Base-by-base conservation (phyloP, 2,888 invertebrate species). In the Stenolophus ochropezus region DNA sequence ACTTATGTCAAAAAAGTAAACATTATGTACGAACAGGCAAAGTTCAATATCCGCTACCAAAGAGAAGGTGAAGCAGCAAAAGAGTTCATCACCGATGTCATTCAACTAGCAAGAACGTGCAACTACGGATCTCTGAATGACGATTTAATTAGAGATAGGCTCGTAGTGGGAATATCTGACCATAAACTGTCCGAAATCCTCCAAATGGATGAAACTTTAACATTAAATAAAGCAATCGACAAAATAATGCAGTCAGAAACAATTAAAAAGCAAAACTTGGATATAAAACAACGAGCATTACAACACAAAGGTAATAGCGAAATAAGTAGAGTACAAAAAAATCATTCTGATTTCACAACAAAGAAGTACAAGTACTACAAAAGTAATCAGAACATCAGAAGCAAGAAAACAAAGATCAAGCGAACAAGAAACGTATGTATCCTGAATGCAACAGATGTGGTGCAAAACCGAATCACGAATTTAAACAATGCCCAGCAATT, bases 401-500 rank as follows among this genome's bases (percentile, higher is more conserved):
- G 16, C 33, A 69, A 14, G 42, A 69, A 42, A 14, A 69, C 42
- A 6, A n/a, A n/a, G n/a, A n/a, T n/a, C n/a, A n/a, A n/a, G n/a
- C n/a, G n/a, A n/a, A n/a, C n/a, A n/a, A n/a, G n/a, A n/a, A n/a
- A n/a, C n/a, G n/a, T n/a, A n/a, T n/a, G 2, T 69, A 69, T 33
- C 69, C 69, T 8, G 33, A 69, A 69, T 69, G 42, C 16, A 8
- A 69, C 14, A 69, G 83, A 42, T 77, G 83, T 58, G 83, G 79
- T n/a, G 76, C 73, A 16, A 65, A 76, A 71, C 82, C 82, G 4
- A 80, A 16, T 16, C 51, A 81, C 53, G 71, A 56, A 25, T 58
- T 78, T 1, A 78, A 73, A 1, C n/a, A 58, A 27, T 85, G 85
- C 75, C 83, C 85, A n/a, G 85, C 85, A 0, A 42, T 56, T 0